A percentile compares a stretch with the other conserved stretches of the same genome.
phyloP scores from a whole-genome alignment of 2,888 invertebrate genomes.

The Tenodera sinensis region DNA sequence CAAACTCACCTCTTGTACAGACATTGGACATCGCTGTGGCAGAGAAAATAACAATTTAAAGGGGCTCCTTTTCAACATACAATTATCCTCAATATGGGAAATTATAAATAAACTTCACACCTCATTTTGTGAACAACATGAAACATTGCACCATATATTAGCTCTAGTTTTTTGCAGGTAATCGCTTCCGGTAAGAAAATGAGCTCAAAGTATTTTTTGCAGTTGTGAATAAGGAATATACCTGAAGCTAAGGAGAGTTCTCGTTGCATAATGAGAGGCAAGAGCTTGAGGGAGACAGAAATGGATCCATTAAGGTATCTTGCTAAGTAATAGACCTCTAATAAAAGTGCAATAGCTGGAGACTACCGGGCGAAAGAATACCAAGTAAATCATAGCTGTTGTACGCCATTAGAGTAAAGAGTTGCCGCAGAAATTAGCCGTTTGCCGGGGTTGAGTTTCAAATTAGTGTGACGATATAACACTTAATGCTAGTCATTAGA shows the following conservation, averaged over 20 bases:
- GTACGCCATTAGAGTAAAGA: neutral
- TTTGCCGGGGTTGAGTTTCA: neutral
- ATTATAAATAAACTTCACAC: no score
- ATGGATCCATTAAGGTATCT: neutral
- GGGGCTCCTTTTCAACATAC: no score
- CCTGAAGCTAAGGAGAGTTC: neutral
- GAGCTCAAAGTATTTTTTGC: no score
- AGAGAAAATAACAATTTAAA: no score
- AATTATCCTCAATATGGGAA: no score
- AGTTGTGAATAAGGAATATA: no score
- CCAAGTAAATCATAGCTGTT: neutral
- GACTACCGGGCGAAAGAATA: neutral
- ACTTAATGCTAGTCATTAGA: neutral
- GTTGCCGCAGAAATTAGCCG: neutral
- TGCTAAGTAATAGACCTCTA: neutral
- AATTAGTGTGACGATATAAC: neutral
- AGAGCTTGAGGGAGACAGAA: neutral
- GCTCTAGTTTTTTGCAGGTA: no score
- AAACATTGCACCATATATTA: no score
- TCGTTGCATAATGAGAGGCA: neutral
- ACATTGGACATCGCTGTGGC: no score
- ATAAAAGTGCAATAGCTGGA: neutral
- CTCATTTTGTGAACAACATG: no score
- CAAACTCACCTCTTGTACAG: no score
- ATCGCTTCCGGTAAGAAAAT: no score